phyloP scores from a whole-genome alignment of 2,797 vertebrate species.

The Lateolabrax maculatus region DNA sequence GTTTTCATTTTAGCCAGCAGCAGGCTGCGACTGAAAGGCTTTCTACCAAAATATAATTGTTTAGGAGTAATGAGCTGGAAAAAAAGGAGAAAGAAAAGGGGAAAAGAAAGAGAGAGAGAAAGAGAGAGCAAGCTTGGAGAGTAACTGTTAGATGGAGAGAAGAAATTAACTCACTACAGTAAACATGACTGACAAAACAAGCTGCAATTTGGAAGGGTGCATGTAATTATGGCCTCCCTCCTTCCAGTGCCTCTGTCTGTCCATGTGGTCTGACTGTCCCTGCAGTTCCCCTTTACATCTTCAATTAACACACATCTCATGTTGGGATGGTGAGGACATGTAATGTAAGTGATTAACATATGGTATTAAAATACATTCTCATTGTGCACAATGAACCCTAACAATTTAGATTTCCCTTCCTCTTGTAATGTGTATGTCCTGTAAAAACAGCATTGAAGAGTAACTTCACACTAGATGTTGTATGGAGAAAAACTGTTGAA shows the following conservation, averaged over 20 bases:
- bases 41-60: conserved; percentile 85
- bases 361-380: not conserved
- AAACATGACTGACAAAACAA: conserved; percentile 74
- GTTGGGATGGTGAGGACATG: not conserved
- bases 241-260: conserved; percentile 8
- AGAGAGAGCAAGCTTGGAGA: conserved; percentile 30
- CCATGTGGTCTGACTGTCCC: not conserved
- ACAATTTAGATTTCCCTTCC: not conserved
- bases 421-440: not conserved
- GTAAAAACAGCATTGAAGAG: not conserved
- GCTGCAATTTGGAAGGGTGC: conserved; percentile 52
- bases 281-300: not conserved
- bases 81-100: conserved; percentile 72
- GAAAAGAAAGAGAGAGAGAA: conserved; percentile 47
- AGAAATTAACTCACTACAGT: conserved; percentile 57
- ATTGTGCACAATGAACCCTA: not conserved
- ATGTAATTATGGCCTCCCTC: conserved; percentile 50
- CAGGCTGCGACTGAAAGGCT: conserved; percentile 74
- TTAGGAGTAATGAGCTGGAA: conserved; percentile 86
- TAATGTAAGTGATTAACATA: not conserved
- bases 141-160: conserved; percentile 64
- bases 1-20: conserved; percentile 82
- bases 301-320: conserved; percentile 25
- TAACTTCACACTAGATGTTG: not conserved
- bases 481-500: not conserved